Conservation (phyloP, 2,113 vertebrate genomes). For the Brachypteracias leptosomus region DNA sequence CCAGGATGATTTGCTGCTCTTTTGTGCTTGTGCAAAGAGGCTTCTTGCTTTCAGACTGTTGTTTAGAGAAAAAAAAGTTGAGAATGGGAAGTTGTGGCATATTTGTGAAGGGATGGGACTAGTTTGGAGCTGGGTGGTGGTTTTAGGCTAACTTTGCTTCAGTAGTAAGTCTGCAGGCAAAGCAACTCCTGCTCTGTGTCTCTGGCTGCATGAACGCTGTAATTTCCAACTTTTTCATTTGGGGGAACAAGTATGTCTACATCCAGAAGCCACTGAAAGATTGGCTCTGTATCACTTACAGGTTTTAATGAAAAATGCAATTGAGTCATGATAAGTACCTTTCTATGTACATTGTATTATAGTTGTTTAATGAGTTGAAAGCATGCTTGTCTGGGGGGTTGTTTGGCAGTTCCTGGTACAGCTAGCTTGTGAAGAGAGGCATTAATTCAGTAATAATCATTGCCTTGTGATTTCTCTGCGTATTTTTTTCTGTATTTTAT, state of each 20-base stretch:
- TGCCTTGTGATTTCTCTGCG: not conserved
- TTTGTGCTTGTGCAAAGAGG: not conserved
- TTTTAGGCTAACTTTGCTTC: conserved; percentile 30
- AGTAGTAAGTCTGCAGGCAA: not conserved
- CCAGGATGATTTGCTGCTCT: not conserved
- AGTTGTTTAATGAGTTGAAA: conserved; percentile 12
- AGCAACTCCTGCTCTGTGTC: not conserved
- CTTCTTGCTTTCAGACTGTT: not conserved
- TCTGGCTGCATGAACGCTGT: not conserved
- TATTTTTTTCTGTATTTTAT: not conserved
- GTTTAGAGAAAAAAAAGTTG: not conserved
- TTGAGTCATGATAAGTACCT: not conserved
- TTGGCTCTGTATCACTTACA: not conserved
- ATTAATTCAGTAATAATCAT: not conserved
- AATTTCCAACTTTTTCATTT: conserved; percentile 17
- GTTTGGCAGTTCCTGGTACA: not conserved
- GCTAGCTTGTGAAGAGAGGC: not conserved
- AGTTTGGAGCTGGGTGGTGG: conserved; percentile 8
- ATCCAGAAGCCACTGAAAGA: not conserved
- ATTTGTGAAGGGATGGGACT: not conserved
- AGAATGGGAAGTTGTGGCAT: not conserved
- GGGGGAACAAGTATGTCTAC: not conserved
- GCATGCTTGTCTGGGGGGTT: not conserved
- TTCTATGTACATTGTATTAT: not conserved
- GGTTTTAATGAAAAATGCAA: not conserved